These are phyloP conservation scores for Enteromius fasciolatus DNA, from an alignment of 2,797 vertebrate species.

Conservation along the genomic window DNA sequence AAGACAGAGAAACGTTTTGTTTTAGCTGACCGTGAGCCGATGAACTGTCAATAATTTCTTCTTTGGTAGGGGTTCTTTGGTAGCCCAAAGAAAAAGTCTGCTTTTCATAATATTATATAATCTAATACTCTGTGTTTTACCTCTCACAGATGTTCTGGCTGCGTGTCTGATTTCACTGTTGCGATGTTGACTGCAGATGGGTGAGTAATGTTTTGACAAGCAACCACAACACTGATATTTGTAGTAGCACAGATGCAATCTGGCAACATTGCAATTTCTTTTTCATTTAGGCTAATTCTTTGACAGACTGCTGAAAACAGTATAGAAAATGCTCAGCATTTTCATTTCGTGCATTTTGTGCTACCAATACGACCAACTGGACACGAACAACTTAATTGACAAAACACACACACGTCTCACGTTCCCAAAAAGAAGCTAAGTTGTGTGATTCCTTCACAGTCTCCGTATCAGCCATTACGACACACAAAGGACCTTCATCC, in stretches of 20 bases:
- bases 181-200: conserved; percentile 6
- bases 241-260: conserved; percentile 6
- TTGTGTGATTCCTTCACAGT: conserved; percentile 63
- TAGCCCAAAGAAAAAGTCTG: conserved; percentile 5
- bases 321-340: background rate
- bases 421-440: conserved; percentile 62
- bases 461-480: conserved; percentile 60
- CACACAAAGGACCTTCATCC: conserved; percentile 65
- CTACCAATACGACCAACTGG: background rate
- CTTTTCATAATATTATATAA: conserved; percentile 21
- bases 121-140: background rate
- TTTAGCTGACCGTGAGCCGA: conserved; percentile 66
- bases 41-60: conserved; percentile 26
- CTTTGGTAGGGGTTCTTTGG: background rate
- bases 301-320: background rate
- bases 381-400: conserved; percentile 44
- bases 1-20: conserved; percentile 55
- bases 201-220: conserved; percentile 33
- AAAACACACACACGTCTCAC: conserved; percentile 49
- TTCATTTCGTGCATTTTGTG: background rate
- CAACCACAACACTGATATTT: conserved; percentile 21
- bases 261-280: background rate
- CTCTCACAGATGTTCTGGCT: conserved; percentile 10
- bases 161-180: conserved; percentile 4
- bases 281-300: background rate